Conservation (phyloP, 1,140 invertebrate genomes). For the Pectinophora gossypiella region DNA sequence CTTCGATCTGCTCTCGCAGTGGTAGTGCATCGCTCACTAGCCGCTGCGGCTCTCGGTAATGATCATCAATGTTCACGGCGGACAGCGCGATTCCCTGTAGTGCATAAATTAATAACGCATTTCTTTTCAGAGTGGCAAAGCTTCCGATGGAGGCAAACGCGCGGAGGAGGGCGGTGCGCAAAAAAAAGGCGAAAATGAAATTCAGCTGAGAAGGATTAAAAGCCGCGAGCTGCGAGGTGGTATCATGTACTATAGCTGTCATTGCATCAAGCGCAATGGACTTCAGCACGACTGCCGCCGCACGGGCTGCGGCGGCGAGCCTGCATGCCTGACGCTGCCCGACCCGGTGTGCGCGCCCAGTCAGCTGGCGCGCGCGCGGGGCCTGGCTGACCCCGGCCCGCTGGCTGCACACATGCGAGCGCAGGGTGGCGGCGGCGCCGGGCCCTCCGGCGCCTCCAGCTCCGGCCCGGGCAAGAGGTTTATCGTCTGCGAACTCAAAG, state of each 20-base stretch:
- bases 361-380: constrained; percentile 57
- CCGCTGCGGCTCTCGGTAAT: constrained; percentile 40
- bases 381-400: constrained; percentile 52
- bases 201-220: constrained; percentile 68
- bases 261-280: constrained; percentile 85
- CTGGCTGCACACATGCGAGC: constrained; percentile 38
- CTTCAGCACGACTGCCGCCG: constrained; percentile 84
- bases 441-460: constrained; percentile 16
- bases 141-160: constrained; percentile 23
- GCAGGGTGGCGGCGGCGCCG: constrained; percentile 27
- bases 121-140: constrained; percentile 43
- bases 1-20: constrained; percentile 62
- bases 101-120: constrained; percentile 4
- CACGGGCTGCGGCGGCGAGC: constrained; percentile 80
- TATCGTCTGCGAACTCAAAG: constrained; percentile 63
- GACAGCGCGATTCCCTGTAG: constrained; percentile 8
- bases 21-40: constrained; percentile 40
- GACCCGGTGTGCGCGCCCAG: constrained; percentile 81
- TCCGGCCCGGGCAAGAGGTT: constrained; percentile 46
- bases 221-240: constrained; percentile 82
- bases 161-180: constrained; percentile 43
- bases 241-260: constrained; percentile 80
- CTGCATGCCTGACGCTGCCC: constrained; percentile 80
- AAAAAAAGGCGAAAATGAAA: constrained; percentile 64
- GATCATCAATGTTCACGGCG: constrained; percentile 4